These are phyloP conservation scores for Atopsyche davidsoni DNA, from an alignment of 1,140 invertebrate genomes.

Conservation along the genomic window DNA sequence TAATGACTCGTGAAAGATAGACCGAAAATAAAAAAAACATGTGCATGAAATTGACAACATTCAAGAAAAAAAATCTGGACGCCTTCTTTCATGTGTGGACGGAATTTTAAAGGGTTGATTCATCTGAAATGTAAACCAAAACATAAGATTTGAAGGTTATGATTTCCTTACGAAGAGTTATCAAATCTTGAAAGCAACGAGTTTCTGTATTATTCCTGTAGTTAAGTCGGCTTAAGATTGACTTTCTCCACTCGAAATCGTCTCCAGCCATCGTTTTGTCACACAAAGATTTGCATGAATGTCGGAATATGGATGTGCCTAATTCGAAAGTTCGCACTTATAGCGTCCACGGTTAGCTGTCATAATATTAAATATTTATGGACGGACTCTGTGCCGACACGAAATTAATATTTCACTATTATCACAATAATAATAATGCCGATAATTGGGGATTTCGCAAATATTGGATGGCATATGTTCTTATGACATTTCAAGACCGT, in stretches of 20 bases:
- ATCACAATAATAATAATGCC: neutral
- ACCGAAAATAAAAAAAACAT: no score
- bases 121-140: no score
- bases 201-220: slow-evolving; percentile 44
- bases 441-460: neutral
- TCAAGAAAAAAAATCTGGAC: no score
- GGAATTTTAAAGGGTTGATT: no score
- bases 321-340: no score
- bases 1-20: no score
- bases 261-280: slow-evolving; percentile 31
- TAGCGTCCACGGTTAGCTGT: neutral
- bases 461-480: slow-evolving; percentile 13
- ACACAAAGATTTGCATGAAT: slow-evolving; percentile 5
- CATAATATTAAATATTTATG: neutral
- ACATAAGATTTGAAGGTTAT: slow-evolving; percentile 25
- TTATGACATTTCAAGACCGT: slow-evolving; percentile 10
- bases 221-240: slow-evolving; percentile 42
- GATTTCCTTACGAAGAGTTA: slow-evolving; percentile 43
- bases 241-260: slow-evolving; percentile 44
- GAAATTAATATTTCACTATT: neutral
- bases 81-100: no score
- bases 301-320: no score
- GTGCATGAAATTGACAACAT: no score
- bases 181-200: slow-evolving; percentile 43
- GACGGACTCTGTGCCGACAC: neutral